Conservation (phyloP, 2,888 invertebrate genomes). For the Tupiocoris notatus region DNA sequence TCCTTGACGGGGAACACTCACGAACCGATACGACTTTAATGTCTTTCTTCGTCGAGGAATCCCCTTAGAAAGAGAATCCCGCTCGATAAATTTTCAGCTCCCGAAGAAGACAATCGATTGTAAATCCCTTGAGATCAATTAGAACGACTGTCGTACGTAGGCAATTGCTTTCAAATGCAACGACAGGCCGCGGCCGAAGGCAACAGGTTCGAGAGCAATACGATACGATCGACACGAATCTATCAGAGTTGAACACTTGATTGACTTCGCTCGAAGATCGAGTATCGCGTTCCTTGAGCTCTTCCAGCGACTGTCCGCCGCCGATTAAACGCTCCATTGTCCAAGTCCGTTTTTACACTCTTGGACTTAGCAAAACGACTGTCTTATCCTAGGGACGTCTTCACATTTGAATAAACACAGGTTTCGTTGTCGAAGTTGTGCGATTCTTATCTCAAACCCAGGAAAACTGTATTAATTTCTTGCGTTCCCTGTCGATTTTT, state of each 20-base stretch:
- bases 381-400: neutral
- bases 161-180: neutral
- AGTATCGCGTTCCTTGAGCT: constrained; percentile 2
- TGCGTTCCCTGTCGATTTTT: no score
- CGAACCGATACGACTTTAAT: no score
- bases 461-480: no score
- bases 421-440: constrained; percentile 10
- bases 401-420: constrained; percentile 34
- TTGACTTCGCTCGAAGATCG: constrained; percentile 26
- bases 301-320: no score
- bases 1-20: no score
- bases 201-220: constrained; percentile 1
- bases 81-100: no score
- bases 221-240: constrained; percentile 40
- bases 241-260: constrained; percentile 29
- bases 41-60: no score
- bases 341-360: constrained; percentile 1
- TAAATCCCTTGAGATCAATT: no score
- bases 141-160: no score
- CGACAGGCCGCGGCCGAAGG: neutral
- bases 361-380: neutral
- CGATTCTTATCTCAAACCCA: no score
- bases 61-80: no score
- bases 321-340: constrained; percentile 31
- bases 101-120: no score